Conservation (phyloP, 2,888 invertebrate species). For the Tortricodes alternella region DNA sequence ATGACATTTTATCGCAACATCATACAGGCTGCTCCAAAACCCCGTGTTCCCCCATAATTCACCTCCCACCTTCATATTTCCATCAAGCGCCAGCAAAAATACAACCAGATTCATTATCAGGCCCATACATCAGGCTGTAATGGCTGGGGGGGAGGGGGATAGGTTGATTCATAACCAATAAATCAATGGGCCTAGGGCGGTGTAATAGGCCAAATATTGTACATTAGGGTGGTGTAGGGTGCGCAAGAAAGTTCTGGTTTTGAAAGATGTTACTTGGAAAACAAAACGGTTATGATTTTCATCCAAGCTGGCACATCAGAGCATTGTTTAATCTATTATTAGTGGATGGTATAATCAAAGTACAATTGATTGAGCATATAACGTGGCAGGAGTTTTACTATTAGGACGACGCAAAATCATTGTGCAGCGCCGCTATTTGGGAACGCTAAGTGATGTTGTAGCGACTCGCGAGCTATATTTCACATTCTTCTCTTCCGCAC, state of each 20-base stretch:
- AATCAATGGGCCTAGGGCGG: conserved; percentile 73
- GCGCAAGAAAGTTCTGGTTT: conserved; percentile 9
- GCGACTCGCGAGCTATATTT: no score
- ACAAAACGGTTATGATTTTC: neutral
- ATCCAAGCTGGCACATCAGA: no score
- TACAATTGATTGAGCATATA: no score
- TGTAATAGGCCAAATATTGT: conserved; percentile 79
- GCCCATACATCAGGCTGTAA: conserved; percentile 47
- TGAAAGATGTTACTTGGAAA: neutral
- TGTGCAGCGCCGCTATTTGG: no score
- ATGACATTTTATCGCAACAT: neutral
- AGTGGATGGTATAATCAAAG: no score
- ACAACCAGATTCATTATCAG: conserved; percentile 38
- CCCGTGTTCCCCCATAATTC: conserved; percentile 32
- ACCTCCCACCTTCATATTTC: conserved; percentile 36
- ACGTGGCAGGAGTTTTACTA: no score
- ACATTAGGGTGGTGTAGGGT: conserved; percentile 44
- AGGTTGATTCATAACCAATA: conserved; percentile 81
- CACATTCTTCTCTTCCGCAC: no score
- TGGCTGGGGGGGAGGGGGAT: conserved; percentile 52
- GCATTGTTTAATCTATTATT: no score
- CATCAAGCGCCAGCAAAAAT: conserved; percentile 37
- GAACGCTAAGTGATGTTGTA: no score
- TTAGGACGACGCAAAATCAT: no score
- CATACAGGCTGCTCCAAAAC: conserved; percentile 18